Evolutionary conservation across 2,888 invertebrate genomes (phyloP), one percentile per base, ranked within the genome.

Genomic region (Leucozona laternaria): DNA sequence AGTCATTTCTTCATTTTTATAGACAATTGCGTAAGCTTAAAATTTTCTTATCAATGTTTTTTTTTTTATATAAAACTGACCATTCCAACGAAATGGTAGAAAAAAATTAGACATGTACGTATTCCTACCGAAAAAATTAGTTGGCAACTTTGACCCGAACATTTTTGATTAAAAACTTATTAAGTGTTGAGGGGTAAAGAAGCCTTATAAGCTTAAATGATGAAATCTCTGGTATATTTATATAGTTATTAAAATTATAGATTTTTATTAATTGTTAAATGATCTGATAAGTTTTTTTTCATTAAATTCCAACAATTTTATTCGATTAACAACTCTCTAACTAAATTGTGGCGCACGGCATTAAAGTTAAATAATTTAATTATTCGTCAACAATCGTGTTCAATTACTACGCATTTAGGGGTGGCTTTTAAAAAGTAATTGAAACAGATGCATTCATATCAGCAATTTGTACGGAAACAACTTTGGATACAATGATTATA

Each of bases 391-490:
- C 37, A 60, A 45, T 45, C n/a, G 43, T 43, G 2, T 17, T 45
- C 17, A 28, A 45, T 31, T 64, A 64, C 64, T 45, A 64, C 45
- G 64, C 45, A 64, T 43, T 43, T 43, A 37, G 15, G 22, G 15
- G 22, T 7, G 7, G 15, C 15, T 40, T 17, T 22, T 37, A 17
- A 15, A 22, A 15, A 25, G 5, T 60, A 22, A 43, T 17, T 5
- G 43, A n/a, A 62, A 43, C 40, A 40, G 64, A 64, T 64, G 64
- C 64, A 64, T 64, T 64, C 25, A 64, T 64, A 64, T 64, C 28
- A 45, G 17, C 28, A 17, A 13, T 64, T 43, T 40, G 28, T 45
- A n/a, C 28, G 64, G 64, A 64, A 43, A 45, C 13, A 45, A 22
- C 11, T 45, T 64, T 53, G 25, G 53, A 53, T 53, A 53, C 53